Conservation (phyloP, 2,113 vertebrate species). For the Pterophyllum scalare region DNA sequence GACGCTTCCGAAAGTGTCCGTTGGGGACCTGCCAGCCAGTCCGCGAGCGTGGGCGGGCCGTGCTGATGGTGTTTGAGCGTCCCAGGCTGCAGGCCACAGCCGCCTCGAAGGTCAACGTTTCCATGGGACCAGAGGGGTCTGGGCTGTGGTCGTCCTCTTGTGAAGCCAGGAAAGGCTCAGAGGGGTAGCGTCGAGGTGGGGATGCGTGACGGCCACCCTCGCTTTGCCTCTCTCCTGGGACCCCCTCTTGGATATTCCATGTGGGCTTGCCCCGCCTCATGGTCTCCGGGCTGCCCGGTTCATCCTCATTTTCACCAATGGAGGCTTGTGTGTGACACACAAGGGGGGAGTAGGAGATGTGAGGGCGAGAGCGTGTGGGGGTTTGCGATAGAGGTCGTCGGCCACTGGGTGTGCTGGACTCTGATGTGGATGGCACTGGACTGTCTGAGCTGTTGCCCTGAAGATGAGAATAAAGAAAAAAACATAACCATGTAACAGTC, state of each 20-base stretch:
- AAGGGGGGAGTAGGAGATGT: conserved; percentile 93
- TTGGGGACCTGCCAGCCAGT: conserved; percentile 97
- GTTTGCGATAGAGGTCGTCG: conserved; percentile 90
- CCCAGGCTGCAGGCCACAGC: conserved; percentile 95
- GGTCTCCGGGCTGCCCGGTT: conserved; percentile 73
- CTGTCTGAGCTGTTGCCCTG: conserved; percentile 96
- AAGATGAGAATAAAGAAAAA: conserved; percentile 12
- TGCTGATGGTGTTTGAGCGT: conserved; percentile 94
- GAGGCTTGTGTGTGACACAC: conserved; percentile 86
- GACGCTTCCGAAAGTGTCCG: conserved; percentile 93
- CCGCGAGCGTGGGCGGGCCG: conserved; percentile 85
- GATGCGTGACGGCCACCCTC: conserved; percentile 61
- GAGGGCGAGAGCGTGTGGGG: conserved; percentile 89
- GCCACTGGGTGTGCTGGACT: conserved; percentile 94
- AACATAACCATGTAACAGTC: neutral
- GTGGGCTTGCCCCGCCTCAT: conserved; percentile 52
- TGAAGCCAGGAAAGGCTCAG: conserved; percentile 92
- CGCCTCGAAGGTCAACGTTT: conserved; percentile 97
- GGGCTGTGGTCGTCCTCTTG: conserved; percentile 94
- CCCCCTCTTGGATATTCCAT: conserved; percentile 58
- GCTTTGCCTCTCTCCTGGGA: conserved; percentile 32
- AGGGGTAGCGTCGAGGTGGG: conserved; percentile 91
- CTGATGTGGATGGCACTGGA: conserved; percentile 95
- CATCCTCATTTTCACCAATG: conserved; percentile 68
- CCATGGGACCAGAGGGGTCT: conserved; percentile 91